phyloP scores from a whole-genome alignment of 1,140 invertebrate genomes.

The Drosophila sulfurigaster region DNA sequence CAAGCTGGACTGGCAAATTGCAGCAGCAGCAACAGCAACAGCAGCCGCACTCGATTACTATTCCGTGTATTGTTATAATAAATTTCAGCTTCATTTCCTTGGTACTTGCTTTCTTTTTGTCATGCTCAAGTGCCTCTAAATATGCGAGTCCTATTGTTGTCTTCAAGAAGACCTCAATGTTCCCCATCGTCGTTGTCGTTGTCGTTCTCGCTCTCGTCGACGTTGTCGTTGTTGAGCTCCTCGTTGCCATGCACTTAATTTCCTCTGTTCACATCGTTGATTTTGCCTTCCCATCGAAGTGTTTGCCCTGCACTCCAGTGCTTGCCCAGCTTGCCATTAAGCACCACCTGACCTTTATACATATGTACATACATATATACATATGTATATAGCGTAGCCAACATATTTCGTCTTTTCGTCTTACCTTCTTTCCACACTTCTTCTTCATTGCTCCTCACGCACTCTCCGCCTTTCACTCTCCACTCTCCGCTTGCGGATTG shows the following conservation, averaged over 20 bases:
- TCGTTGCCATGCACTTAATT: conserved; percentile 70
- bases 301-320: conserved; percentile 70
- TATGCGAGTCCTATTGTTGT: conserved; percentile 67
- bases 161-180: conserved; percentile 2
- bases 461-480: too few species aligned
- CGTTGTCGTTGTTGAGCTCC: neutral
- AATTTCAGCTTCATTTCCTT: conserved; percentile 78
- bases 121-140: conserved; percentile 52
- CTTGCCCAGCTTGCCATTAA: conserved; percentile 35
- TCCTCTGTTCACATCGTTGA: conserved; percentile 68
- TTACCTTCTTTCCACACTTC: neutral
- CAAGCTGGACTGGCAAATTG: neutral
- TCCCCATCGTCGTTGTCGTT: conserved; percentile 2
- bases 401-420: neutral
- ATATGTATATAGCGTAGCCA: neutral
- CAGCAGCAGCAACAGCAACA: neutral
- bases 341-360: conserved; percentile 35
- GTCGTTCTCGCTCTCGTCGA: neutral
- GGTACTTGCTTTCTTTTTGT: conserved; percentile 27
- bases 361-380: too few species aligned
- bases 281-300: conserved; percentile 60
- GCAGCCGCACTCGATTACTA: conserved; percentile 58
- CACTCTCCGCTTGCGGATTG: neutral
- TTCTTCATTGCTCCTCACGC: neutral
- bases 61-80: conserved; percentile 74